Evolutionary conservation across 2,797 vertebrate species (phyloP).

Genomic region (Phrynocephalus guinanensis): DNA sequence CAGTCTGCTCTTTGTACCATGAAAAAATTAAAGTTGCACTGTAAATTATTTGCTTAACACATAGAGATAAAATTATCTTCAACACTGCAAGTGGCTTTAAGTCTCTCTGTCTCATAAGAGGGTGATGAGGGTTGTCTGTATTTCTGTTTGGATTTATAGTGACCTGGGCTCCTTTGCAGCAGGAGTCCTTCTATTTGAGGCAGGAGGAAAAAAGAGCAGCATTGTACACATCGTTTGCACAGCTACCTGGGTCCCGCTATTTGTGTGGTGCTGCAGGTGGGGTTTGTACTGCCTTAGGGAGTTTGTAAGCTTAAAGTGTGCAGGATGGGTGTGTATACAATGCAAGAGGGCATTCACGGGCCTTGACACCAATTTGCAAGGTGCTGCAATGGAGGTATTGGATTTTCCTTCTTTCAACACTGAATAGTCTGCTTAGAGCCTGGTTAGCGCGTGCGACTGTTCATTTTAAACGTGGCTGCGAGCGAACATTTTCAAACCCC

Average conservation of each 20-base stretch:
- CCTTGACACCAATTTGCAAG: neutral
- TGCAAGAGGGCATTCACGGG: neutral
- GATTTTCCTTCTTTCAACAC: neutral
- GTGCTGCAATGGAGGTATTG: neutral
- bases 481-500: neutral
- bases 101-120: slow-evolving; percentile 24
- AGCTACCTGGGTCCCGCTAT: neutral
- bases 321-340: neutral
- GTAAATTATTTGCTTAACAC: slow-evolving; percentile 75
- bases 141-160: slow-evolving; percentile 24
- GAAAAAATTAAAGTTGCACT: slow-evolving; percentile 75
- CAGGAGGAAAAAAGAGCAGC: neutral
- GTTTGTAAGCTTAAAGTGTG: neutral
- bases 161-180: slow-evolving; percentile 20
- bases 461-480: slow-evolving; percentile 3
- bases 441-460: neutral
- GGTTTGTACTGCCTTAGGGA: neutral
- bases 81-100: slow-evolving; percentile 52
- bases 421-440: neutral
- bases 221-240: neutral
- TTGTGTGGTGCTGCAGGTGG: too few species aligned
- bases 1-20: slow-evolving; percentile 70
- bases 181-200: slow-evolving; percentile 1
- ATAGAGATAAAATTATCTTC: slow-evolving; percentile 73
- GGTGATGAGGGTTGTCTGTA: slow-evolving; percentile 51